Base-by-base conservation (phyloP, 2,113 vertebrate genomes). In the Phalacrocorax carbo region DNA sequence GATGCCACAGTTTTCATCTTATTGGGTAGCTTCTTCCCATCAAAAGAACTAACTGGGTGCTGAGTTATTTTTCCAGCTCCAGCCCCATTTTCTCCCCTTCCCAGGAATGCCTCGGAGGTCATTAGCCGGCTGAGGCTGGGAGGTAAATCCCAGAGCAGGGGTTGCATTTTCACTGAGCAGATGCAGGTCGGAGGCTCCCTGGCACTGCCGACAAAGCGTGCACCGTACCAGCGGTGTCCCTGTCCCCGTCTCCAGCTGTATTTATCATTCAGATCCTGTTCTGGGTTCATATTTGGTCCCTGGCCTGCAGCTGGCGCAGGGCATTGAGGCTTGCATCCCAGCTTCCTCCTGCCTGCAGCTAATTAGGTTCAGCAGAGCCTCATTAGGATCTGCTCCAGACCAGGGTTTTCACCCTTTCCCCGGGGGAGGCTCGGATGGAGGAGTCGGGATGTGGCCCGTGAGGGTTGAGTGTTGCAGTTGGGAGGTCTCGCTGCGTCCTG, bases 361-460 rank as follows among this genome's bases (percentile, higher is more conserved):
- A 89, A 91, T 96, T 82, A 91, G 81, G 64, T 22, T 69, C 54
- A 38, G 64, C 66, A 27, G 17, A 94, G 82, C 81, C 77, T 94
- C 85, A 78, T 96, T 97, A 94, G 84, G 84, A 91, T 75, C n/a
- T 1, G 7, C 61, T 82, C 82, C 66, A 68, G 61, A 46, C 11
- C 49, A 27, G 16, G 70, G 46, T 1, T 78, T 65, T 87, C 75
- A 66, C 81, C 60, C 60, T 80, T 91, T 76, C 13, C 44, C 8
- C 11, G 27, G 30, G 55, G 11, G 9, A 32, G 18, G 38, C 62
- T 91, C 9, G 18, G 38, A 5, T 51, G 48, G 48, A 38, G 26
- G 57, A 72, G 66, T 29, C 42, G 49, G 88, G 58, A 72, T 76
- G 30, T 44, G 52, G 17, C 44, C 71, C 49, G 2, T 1, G 1